Base-by-base conservation (phyloP, 2,797 vertebrate species). In the Lacerta bilineata region DNA sequence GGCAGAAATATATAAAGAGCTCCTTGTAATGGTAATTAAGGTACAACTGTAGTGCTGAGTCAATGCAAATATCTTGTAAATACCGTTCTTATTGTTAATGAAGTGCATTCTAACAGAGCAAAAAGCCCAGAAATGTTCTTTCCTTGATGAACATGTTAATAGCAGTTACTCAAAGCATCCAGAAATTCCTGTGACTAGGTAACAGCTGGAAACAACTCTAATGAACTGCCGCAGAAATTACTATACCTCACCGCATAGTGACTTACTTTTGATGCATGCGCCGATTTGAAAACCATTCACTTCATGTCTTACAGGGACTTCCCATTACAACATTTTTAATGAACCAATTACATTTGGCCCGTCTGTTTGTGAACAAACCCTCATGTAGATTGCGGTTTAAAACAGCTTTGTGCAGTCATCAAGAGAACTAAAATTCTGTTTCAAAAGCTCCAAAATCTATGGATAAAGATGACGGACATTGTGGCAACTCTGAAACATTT, bases 1-100 rank as follows among this genome's bases (percentile, higher is more conserved):
- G 77, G 36, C 15, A 94, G 87, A 80, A 89, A 87, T 64, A 75
- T 64, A 66, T 46, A 85, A 33, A 92, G 87, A 92, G 1, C 23
- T 92, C 87, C 84, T 88, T 85, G 88, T 66, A 36, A 29, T 89
- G 86, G 9, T 81, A 89, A 91, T 86, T 93, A 91, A 90, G 61
- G 80, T 90, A 50, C 29, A 36, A 85, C 69, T 46, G n/a, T 89
- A 80, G 15, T 91, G 36, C 61, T 84, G 85, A 83, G 1, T 78
- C 79, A 91, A 82, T 36, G 4, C 78, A 43, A 74, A 66, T 55
- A 2, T 86, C 27, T 74, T 50, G 88, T 41, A 82, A 90, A 68
- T 68, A 83, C 18, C 69, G 13, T 18, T 61, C 79, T 80, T 85
- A 68, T 64, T 87, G 64, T 39, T 80, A 90, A 83, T 50, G 90